Base-by-base conservation (phyloP, 2,888 invertebrate species). In the Ganaspis brasiliensis region DNA sequence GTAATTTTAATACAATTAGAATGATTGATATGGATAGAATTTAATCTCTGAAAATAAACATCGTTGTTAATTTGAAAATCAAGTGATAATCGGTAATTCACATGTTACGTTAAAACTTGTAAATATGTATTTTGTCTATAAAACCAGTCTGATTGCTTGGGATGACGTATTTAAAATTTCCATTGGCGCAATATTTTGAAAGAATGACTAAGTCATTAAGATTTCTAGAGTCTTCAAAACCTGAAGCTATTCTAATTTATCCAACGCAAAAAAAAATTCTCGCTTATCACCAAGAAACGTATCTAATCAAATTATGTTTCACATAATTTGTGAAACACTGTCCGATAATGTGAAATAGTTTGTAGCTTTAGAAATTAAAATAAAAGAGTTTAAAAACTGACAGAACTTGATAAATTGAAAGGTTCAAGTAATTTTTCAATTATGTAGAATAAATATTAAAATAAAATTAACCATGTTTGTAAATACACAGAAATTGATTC, bases 291-390 rank as follows among this genome's bases (percentile, higher is more conserved):
- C 19, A 45, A 14, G 45, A 14, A n/a, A 45, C n/a, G 14, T 45
- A 52, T 52, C 52, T 52, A 52, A 52, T 52, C 52, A 19, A n/a
- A 6, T 49, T 49, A 49, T n/a, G n/a, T n/a, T n/a, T n/a, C n/a
- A n/a, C n/a, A n/a, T n/a, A n/a, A n/a, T n/a, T n/a, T n/a, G n/a
- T n/a, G n/a, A n/a, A n/a, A n/a, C n/a, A n/a, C n/a, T n/a, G n/a
- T n/a, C n/a, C n/a, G n/a, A n/a, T n/a, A n/a, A n/a, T n/a, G n/a
- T n/a, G n/a, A n/a, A n/a, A n/a, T n/a, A n/a, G n/a, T n/a, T n/a
- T n/a, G n/a, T n/a, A n/a, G n/a, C n/a, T n/a, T n/a, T n/a, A n/a
- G n/a, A n/a, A n/a, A n/a, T n/a, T n/a, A n/a, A n/a, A n/a, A n/a
- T n/a, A n/a, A n/a, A n/a, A n/a, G n/a, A n/a, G n/a, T n/a, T n/a